These are phyloP conservation scores for Diloba caeruleocephala DNA, from an alignment of 2,888 invertebrate genomes.

Conservation along the genomic window DNA sequence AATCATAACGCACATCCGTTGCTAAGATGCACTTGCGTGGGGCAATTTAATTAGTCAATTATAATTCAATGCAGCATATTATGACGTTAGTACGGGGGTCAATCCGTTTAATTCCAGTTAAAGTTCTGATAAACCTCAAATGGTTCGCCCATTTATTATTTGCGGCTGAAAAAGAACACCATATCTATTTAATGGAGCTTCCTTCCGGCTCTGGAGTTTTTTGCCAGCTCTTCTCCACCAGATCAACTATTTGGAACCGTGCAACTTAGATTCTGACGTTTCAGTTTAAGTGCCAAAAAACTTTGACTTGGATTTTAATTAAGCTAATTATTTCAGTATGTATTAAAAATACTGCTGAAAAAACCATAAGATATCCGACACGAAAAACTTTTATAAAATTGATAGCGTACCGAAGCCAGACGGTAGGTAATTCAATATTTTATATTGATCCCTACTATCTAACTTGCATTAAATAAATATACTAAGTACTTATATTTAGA, in stretches of 20 bases:
- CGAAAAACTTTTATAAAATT: too few species aligned
- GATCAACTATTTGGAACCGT: too few species aligned
- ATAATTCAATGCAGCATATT: conserved; percentile 59
- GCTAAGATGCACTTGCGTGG: conserved; percentile 76
- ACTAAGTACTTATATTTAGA: conserved; percentile 13
- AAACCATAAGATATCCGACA: too few species aligned
- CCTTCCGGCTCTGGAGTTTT: too few species aligned
- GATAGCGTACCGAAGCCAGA: not conserved
- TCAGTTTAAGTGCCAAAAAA: too few species aligned
- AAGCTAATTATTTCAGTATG: not conserved
- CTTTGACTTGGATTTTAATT: too few species aligned
- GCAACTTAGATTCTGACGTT: too few species aligned
- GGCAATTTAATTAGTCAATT: conserved; percentile 79
- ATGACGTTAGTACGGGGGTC: conserved; percentile 63
- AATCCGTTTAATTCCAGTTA: conserved; percentile 54
- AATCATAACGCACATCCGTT: conserved; percentile 83
- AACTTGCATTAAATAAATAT: conserved; percentile 12
- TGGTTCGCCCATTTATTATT: conserved; percentile 10
- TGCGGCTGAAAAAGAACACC: conserved; percentile 1
- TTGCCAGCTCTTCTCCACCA: too few species aligned
- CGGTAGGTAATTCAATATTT: conserved; percentile 25
- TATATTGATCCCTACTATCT: conserved; percentile 7
- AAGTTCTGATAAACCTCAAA: conserved; percentile 1
- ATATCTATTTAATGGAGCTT: too few species aligned
- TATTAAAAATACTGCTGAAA: not conserved